Evolutionary conservation across 2,888 invertebrate species (phyloP).

Genomic region (Erynnis tages): DNA sequence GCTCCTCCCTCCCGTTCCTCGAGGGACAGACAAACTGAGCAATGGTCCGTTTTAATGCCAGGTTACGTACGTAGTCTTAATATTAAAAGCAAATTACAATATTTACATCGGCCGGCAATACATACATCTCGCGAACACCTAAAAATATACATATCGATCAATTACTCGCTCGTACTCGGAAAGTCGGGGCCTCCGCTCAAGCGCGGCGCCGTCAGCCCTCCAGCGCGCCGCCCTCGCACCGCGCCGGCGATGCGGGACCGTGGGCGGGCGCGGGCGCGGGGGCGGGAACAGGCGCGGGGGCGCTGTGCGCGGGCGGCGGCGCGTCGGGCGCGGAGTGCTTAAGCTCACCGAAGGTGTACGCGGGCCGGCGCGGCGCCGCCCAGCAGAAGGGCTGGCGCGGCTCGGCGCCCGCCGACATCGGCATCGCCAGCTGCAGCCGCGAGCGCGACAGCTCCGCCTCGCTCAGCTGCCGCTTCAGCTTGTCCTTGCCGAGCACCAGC

Average conservation of each 20-base stretch:
- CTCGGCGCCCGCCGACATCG: slow-evolving; percentile 77
- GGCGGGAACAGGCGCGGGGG: slow-evolving; percentile 61
- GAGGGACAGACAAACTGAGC: slow-evolving; percentile 42
- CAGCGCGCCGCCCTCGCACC: slow-evolving; percentile 64
- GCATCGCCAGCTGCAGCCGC: slow-evolving; percentile 65
- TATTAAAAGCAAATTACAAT: slow-evolving; percentile 77
- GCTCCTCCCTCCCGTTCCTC: background rate
- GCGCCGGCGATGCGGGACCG: slow-evolving; percentile 54
- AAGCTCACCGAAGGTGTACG: too few relatives aligned
- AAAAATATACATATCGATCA: slow-evolving; percentile 63
- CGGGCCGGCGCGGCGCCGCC: slow-evolving; percentile 48
- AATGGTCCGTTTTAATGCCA: slow-evolving; percentile 79
- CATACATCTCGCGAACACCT: slow-evolving; percentile 54
- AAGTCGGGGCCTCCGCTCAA: too few relatives aligned
- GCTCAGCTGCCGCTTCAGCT: slow-evolving; percentile 68
- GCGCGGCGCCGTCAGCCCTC: slow-evolving; percentile 48
- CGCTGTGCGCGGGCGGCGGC: slow-evolving; percentile 46
- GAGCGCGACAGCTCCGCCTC: slow-evolving; percentile 65
- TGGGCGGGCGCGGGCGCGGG: slow-evolving; percentile 48
- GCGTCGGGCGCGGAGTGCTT: too few relatives aligned
- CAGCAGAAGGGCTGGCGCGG: slow-evolving; percentile 63
- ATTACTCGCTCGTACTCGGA: slow-evolving; percentile 51
- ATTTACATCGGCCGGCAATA: slow-evolving; percentile 70
- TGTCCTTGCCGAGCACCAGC: slow-evolving; percentile 65
- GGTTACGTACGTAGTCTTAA: slow-evolving; percentile 64